A percentile compares a stretch with the other conserved stretches of the same genome.
Conservation (phyloP, 1,140 invertebrate species). For the Pseudobourletiella spinata region DNA sequence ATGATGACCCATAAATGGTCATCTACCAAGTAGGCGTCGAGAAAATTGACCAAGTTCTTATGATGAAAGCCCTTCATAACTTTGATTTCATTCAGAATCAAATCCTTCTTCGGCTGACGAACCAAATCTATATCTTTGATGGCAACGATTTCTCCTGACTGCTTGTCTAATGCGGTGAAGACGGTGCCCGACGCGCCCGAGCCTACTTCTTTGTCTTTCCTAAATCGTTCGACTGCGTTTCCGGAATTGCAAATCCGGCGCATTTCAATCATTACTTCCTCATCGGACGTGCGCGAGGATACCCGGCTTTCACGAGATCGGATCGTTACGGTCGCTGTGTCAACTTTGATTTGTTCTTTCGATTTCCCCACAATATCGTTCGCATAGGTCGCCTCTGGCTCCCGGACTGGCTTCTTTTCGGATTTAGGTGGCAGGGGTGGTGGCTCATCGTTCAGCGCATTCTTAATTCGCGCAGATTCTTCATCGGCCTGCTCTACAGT, state of each 20-base stretch:
- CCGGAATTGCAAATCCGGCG: conserved; percentile 63
- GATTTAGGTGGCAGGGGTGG: not conserved
- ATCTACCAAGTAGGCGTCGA: conserved; percentile 79
- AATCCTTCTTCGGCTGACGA: conserved; percentile 55
- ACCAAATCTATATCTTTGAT: conserved; percentile 77
- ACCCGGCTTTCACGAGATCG: conserved; percentile 49
- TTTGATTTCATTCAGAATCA: conserved; percentile 89
- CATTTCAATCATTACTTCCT: conserved; percentile 77
- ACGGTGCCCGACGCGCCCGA: conserved; percentile 87
- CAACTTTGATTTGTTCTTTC: conserved; percentile 16
- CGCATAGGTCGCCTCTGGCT: conserved; percentile 4
- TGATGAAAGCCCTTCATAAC: conserved; percentile 88
- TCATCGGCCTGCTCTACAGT: conserved; percentile 66
- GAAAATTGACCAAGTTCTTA: conserved; percentile 92
- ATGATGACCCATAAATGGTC: conserved; percentile 79
- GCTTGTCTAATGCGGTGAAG: conserved; percentile 75
- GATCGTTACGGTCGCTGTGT: conserved; percentile 26
- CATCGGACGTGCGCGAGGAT: conserved; percentile 55
- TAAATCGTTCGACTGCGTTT: conserved; percentile 70
- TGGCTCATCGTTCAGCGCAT: conserved; percentile 36
- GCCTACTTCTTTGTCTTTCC: conserved; percentile 75
- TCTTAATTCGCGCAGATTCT: conserved; percentile 66
- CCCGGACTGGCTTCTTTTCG: not conserved
- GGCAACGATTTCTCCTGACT: conserved; percentile 69
- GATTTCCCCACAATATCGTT: not conserved